Base-by-base conservation (phyloP, 2,888 invertebrate species). In the Salpingus planirostris region DNA sequence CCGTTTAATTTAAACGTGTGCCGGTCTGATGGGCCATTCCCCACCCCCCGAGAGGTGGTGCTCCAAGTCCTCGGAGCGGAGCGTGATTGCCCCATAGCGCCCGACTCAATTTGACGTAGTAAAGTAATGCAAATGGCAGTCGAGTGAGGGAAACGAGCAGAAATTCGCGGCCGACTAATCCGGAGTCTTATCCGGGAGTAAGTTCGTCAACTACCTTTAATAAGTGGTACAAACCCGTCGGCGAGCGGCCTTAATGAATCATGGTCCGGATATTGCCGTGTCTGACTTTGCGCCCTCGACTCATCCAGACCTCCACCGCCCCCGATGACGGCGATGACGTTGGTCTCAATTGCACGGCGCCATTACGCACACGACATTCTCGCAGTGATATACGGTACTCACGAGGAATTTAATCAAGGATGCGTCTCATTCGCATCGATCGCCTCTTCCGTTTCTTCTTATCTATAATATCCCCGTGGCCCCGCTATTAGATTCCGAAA, bases 201-300 rank as follows among this genome's bases (percentile, higher is more conserved):
- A 48, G 40, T 42, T 40, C 40, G 38, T 47, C 42, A 48, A 44
- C 44, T 43, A 47, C 46, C 43, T 49, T 46, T 46, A 44, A 47
- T 47, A 44, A 45, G 45, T 46, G 42, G 43, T 46, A 40, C 45
- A 45, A 46, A 41, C 47, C 6, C 38, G 38, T 21, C 27, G 42
- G 34, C 32, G 36, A 38, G 35, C 27, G 38, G 37, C 40, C 47
- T 47, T 49, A 51, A 53, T 53, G 50, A 47, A 52, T 49, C 46
- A 50, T 51, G 44, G 37, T 42, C 50, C 49, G 55, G 50, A 55
- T 54, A 55, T 52, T 52, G 47, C 48, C 38, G 36, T 41, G 43
- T 43, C 46, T 44, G n/a, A n/a, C n/a, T n/a, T n/a, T n/a, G 37
- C 40, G 33, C 33, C 33, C 44, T 42, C 31, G 27, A 24, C 30